phyloP scores from a whole-genome alignment of 2,797 vertebrate genomes.

The Fringilla coelebs region DNA sequence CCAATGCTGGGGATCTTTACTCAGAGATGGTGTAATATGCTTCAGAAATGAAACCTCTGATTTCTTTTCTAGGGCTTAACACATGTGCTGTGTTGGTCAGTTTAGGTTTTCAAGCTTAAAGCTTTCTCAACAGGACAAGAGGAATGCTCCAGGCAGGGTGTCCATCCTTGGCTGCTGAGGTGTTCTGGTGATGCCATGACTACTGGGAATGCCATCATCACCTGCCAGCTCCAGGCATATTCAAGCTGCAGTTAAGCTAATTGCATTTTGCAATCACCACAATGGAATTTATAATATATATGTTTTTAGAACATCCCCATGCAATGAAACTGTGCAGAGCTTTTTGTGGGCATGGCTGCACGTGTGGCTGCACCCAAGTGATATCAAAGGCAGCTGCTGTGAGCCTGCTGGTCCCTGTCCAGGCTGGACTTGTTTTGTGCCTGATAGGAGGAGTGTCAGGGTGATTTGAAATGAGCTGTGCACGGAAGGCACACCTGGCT shows the following conservation, averaged over 20 bases:
- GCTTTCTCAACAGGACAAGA: background rate
- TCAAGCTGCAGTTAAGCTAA: background rate
- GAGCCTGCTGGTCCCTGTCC: background rate
- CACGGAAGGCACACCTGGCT: background rate
- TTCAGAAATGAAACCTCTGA: background rate
- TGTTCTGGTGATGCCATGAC: background rate
- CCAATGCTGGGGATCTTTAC: background rate
- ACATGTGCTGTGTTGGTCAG: rapidly evolving
- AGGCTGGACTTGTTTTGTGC: background rate
- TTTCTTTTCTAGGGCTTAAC: background rate
- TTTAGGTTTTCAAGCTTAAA: background rate
- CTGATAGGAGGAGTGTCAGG: background rate
- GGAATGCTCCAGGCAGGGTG: background rate
- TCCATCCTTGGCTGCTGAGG: background rate
- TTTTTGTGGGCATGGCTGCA: background rate
- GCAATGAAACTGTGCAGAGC: background rate
- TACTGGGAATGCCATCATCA: too few relatives aligned
- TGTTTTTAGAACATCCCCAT: background rate
- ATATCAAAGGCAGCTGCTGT: background rate
- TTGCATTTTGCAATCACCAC: background rate
- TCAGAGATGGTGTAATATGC: background rate
- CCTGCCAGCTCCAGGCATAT: background rate
- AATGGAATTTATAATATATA: background rate
- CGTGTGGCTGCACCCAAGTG: rapidly evolving
- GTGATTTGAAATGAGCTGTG: background rate